A percentile compares a stretch with the other conserved stretches of the same genome.
These are phyloP conservation scores for Glareola pratincola DNA, from an alignment of 2,113 vertebrate genomes.

Conservation along the genomic window DNA sequence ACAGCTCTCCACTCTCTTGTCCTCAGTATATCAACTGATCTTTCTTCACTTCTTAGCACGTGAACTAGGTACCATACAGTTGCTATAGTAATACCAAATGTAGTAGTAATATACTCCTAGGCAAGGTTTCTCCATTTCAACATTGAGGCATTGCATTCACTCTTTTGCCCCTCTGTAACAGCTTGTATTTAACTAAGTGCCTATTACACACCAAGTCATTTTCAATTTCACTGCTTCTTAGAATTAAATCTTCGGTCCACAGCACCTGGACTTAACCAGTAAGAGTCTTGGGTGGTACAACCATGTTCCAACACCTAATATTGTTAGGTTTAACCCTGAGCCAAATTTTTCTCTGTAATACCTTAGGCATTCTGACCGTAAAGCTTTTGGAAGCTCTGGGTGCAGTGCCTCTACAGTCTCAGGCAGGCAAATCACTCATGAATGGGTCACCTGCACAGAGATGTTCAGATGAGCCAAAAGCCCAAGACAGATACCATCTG, in stretches of 20 bases:
- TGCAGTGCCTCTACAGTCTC: neutral
- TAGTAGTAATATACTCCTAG: neutral
- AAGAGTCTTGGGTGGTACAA: neutral
- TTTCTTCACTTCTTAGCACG: neutral
- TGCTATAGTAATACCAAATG: neutral
- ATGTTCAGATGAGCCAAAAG: neutral
- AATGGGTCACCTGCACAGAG: neutral
- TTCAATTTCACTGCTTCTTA: neutral
- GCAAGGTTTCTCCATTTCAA: neutral
- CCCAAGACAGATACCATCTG: neutral
- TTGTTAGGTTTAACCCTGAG: neutral
- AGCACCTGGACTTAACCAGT: neutral
- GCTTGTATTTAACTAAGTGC: neutral
- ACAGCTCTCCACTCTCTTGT: neutral
- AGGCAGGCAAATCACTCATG: fast-evolving
- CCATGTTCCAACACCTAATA: neutral
- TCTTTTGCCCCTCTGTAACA: neutral
- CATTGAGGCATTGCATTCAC: neutral
- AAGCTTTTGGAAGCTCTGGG: neutral
- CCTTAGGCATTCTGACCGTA: neutral
- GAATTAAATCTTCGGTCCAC: neutral
- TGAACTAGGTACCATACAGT: neutral
- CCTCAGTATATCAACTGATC: neutral
- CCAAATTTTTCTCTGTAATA: neutral
- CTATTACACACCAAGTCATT: neutral